These are phyloP conservation scores for Diachasmimorpha longicaudata DNA, from an alignment of 1,140 invertebrate genomes.

Conservation along the genomic window DNA sequence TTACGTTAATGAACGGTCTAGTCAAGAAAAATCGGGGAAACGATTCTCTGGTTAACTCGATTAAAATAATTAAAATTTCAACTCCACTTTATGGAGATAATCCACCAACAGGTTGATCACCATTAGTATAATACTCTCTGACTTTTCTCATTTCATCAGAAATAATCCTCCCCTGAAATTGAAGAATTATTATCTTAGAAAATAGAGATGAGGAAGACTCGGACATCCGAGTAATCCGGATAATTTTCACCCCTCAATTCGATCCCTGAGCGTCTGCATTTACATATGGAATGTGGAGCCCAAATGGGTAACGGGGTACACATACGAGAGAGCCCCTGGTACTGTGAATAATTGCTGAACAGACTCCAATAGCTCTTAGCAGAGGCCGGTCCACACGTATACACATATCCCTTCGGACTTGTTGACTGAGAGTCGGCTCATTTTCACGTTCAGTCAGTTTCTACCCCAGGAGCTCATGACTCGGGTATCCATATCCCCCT, in stretches of 20 bases:
- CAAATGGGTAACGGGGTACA: neutral
- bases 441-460: neutral
- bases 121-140: neutral
- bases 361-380: neutral
- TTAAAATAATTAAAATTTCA: neutral
- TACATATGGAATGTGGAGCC: neutral
- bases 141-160: neutral
- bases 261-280: neutral
- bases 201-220: neutral
- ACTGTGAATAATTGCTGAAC: neutral
- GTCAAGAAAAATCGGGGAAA: neutral
- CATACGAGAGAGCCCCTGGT: neutral
- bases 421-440: neutral
- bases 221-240: neutral
- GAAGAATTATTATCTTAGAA: neutral
- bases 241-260: constrained; percentile 1
- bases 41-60: neutral
- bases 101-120: neutral
- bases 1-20: neutral
- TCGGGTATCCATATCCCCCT: neutral
- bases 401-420: neutral
- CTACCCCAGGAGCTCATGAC: neutral
- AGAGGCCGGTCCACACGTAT: neutral
- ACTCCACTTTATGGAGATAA: neutral
- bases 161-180: neutral